These are phyloP conservation scores for Rhinogobius similis DNA, from an alignment of 2,113 vertebrate species.

Conservation along the genomic window DNA sequence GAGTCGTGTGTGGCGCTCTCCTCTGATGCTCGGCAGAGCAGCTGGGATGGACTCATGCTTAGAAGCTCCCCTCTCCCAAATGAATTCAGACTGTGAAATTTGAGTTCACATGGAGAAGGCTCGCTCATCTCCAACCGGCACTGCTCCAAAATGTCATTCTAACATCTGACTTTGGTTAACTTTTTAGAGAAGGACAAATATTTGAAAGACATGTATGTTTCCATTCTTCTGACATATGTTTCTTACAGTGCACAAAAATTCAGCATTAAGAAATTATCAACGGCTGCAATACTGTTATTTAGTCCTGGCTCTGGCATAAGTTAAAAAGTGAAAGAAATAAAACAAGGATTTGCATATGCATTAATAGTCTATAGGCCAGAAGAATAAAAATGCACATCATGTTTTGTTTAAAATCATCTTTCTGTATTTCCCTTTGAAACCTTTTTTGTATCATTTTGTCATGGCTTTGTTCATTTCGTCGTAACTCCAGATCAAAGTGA, in stretches of 20 bases:
- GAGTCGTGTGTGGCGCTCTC: slow-evolving; percentile 63
- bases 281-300: neutral
- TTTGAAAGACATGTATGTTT: slow-evolving; percentile 7
- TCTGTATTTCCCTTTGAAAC: neutral
- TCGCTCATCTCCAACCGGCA: slow-evolving; percentile 27
- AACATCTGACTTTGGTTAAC: neutral
- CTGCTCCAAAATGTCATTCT: slow-evolving; percentile 23
- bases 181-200: slow-evolving; percentile 4
- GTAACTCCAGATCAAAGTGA: slow-evolving; percentile 33
- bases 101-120: slow-evolving; percentile 31
- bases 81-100: slow-evolving; percentile 59
- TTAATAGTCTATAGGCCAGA: neutral
- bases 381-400: neutral
- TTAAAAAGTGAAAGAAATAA: neutral
- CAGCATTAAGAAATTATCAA: too few species aligned
- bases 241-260: too few species aligned
- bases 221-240: neutral
- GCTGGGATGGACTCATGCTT: slow-evolving; percentile 41
- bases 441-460: neutral
- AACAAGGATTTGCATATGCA: too few species aligned
- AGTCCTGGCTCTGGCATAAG: neutral
- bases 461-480: slow-evolving; percentile 14
- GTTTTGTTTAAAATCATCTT: neutral
- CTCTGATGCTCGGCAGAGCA: slow-evolving; percentile 60
- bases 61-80: slow-evolving; percentile 43